These are phyloP conservation scores for Apodemia zela DNA, from an alignment of 2,888 invertebrate genomes.

Conservation along the genomic window DNA sequence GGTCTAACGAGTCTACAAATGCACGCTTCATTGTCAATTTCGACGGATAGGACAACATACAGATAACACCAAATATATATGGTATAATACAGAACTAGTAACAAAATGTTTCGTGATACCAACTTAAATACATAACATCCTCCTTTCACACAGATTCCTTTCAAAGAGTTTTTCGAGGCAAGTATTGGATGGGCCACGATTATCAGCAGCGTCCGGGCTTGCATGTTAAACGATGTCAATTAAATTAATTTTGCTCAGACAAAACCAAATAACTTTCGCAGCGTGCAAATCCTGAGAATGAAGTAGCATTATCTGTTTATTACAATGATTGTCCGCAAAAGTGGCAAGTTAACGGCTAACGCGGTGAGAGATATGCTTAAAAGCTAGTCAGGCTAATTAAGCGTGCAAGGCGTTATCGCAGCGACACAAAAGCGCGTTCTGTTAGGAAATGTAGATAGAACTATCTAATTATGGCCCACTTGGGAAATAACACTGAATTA, in stretches of 20 bases:
- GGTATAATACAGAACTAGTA: no score
- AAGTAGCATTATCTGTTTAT: slow-evolving; percentile 3
- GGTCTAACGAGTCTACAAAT: no score
- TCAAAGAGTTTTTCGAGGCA: no score
- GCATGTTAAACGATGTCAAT: no score
- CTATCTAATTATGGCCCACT: neutral
- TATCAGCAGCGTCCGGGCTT: no score
- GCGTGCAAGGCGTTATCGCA: slow-evolving; percentile 5
- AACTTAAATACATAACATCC: no score
- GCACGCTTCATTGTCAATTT: no score
- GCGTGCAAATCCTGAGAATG: neutral
- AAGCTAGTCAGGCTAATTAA: slow-evolving; percentile 1
- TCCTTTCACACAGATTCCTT: no score
- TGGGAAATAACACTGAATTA: neutral
- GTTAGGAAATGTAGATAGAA: neutral
- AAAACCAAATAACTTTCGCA: neutral
- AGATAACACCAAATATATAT: no score
- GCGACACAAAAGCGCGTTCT: slow-evolving; percentile 9
- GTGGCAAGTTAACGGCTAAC: slow-evolving; percentile 1
- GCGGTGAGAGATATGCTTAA: slow-evolving; percentile 7
- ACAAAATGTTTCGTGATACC: no score
- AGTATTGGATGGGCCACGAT: no score
- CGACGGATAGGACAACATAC: no score
- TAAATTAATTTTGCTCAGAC: neutral
- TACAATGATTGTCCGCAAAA: neutral